Base-by-base conservation (phyloP, 2,113 vertebrate species). In the Pseudopipra pipra region DNA sequence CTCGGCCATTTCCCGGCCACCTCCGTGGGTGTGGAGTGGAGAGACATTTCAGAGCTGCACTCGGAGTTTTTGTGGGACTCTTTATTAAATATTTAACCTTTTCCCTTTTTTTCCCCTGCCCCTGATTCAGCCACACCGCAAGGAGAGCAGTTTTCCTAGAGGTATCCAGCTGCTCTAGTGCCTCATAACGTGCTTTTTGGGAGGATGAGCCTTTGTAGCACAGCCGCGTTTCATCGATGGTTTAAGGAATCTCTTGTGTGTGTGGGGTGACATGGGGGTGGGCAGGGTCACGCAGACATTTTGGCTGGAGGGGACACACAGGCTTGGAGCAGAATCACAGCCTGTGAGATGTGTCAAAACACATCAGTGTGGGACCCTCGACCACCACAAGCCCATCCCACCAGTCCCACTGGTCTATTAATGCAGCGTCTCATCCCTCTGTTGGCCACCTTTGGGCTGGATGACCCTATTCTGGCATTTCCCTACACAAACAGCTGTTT, bases 11-110 rank as follows among this genome's bases (percentile, higher is more conserved):
- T 97, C 90, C 92, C 11, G 33, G 87, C 62, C 63, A 72, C 89
- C 90, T 95, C 94, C 8, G 43, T 95, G 95, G 95, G 96, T 89
- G 82, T 78, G 71, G 85, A 93, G 90, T 65, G 63, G 82, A 93
- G 24, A 58, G 44, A 46, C 83, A 89, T 96, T 97, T 96, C 96
- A 93, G 85, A 96, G 71, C 73, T 39, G 71, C 80, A 22, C 89
- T 96, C 77, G 15, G 74, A 96, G 85, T 56, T 96, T 92, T 85
- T 52, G 92, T 86, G 80, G 95, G 94, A 66, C 62, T 54, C 11
- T 89, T 91, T 87, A 97, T 98, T 91, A 98, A 98, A 97, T 98
- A 98, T 97, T 98, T 95, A 98, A 97, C 87, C 75, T 46, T 93
- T 97, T 93, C 52, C 33, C 73, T 65, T 94, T 67, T 33, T 47